Base-by-base conservation (phyloP, 1,140 invertebrate species). In the Oreohelix idahoensis region DNA sequence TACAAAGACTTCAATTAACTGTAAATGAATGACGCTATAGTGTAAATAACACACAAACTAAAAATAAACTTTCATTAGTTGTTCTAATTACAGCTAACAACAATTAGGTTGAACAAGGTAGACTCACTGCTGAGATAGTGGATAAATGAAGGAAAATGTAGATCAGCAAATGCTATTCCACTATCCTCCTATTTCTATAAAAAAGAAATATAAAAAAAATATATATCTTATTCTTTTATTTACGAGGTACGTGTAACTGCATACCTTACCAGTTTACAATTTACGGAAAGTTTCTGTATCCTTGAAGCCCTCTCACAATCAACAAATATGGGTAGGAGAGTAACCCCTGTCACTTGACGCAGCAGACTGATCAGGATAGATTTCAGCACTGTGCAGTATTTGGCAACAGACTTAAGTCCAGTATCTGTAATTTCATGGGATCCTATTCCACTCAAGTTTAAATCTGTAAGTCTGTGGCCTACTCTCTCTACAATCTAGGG, bases 391-490 rank as follows among this genome's bases (percentile, higher is more conserved):
- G 29, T 78, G 78, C 91, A 92, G 83, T 90, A 88, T 66, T 87
- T 84, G 20, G 85, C 71, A 5, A 92, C 83, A 23, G 88, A 79
- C 36, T 71, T 71, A 26, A 92, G 73, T 15, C 89, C 89, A 49
- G 83, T 76, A 58, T 92, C 90, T 29, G 89, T 89, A 13, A 92
- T 83, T 0, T 76, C 63, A 17, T 66, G 82, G 26, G 35, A 79
- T 1, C 86, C 73, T 39, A 88, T 84, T 2, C 90, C 90, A 87
- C 90, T 90, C 42, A 92, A 70, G 79, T 92, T 89, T 35, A 92
- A 74, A 17, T 78, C 69, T 10, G 76, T 20, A n/a, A 92, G 74
- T 15, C 81, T 81, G 1, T 75, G 29, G 20, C 91, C 90, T 39
- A 90, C 83, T n/a, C 87, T 76, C 32, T 88, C 51, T 36, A 90